Base-by-base conservation (phyloP, 2,888 invertebrate species). In the Drosophila anceps region DNA sequence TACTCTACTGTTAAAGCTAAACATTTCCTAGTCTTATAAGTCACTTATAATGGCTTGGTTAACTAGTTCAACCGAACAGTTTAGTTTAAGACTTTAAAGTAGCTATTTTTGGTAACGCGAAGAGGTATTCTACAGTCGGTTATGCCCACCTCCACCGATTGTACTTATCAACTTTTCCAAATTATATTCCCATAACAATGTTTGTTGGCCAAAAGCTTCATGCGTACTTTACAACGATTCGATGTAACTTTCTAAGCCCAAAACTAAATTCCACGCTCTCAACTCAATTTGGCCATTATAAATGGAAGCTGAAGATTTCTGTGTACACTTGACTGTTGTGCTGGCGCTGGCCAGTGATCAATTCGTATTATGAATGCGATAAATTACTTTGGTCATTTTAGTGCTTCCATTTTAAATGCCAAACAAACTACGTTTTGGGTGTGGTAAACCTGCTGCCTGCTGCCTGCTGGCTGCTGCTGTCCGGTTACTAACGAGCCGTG, bases 321-420 rank as follows among this genome's bases (percentile, higher is more conserved):
- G 44, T 74, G 18, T 72, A 48, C 39, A 50, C 55, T 57, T 29
- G 46, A 7, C 15, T 15, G 27, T 8, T 4, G 24, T 27, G 46
- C 27, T 29, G 48, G 29, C 12, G n/a, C n/a, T n/a, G n/a, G n/a
- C n/a, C 35, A 18, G 18, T 37, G 48, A n/a, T 33, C 18, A 31
- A 50, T 37, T 50, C 29, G 41, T 43, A 61, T 24, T 20, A 50
- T 43, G 50, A 37, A 54, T 55, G 27, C n/a, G 20, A 61, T 60
- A 50, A 50, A 61, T 51, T 43, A 29, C 35, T 60, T 54, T 60
- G 48, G 61, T 69, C 50, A 69, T 48, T 57, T 57, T 53, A 64
- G n/a, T 72, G 63, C 60, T 60, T 67, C 59, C 67, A 76, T 68
- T 76, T 76, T 76, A 76, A 76, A 76, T 76, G 76, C 58, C 76